Conservation (phyloP, 1,140 invertebrate species). For the Bombyx mandarina region DNA sequence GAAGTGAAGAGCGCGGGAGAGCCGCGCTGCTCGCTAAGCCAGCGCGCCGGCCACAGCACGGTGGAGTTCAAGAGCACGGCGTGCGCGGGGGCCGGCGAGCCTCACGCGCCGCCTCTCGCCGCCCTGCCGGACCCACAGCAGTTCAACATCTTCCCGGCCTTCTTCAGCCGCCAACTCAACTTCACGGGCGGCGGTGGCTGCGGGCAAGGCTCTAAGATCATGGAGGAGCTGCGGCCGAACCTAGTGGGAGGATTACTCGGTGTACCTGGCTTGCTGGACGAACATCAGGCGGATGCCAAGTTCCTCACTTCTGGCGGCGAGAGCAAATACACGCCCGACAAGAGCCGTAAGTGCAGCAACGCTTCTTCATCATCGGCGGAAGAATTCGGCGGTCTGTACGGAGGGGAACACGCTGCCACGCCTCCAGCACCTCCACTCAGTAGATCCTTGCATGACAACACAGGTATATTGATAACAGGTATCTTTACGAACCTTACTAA, state of each 20-base stretch:
- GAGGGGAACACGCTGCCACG: constrained; percentile 71
- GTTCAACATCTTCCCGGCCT: constrained; percentile 91
- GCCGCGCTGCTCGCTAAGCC: constrained; percentile 53
- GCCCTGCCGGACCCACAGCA: constrained; percentile 77
- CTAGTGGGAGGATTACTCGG: constrained; percentile 83
- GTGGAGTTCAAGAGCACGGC: constrained; percentile 70
- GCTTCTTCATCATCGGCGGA: constrained; percentile 83
- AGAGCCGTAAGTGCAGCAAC: constrained; percentile 81
- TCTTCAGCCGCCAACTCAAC: constrained; percentile 88
- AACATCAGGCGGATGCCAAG: constrained; percentile 77
- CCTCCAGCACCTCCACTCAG: constrained; percentile 76
- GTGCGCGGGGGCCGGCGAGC: constrained; percentile 71
- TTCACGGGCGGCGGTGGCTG: constrained; percentile 78
- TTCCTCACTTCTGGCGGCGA: constrained; percentile 63
- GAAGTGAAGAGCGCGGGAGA: constrained; percentile 44
- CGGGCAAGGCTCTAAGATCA: constrained; percentile 79
- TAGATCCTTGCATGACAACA: constrained; percentile 74
- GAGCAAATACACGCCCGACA: constrained; percentile 72
- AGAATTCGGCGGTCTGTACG: constrained; percentile 83
- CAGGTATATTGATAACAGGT: constrained; percentile 34
- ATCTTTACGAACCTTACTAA: no score
- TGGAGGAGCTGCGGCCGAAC: constrained; percentile 88
- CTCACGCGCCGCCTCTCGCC: constrained; percentile 73
- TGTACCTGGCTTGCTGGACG: constrained; percentile 81
- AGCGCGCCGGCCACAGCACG: constrained; percentile 63